Conservation (phyloP, 2,888 invertebrate species). For the Leptothorax acervorum region DNA sequence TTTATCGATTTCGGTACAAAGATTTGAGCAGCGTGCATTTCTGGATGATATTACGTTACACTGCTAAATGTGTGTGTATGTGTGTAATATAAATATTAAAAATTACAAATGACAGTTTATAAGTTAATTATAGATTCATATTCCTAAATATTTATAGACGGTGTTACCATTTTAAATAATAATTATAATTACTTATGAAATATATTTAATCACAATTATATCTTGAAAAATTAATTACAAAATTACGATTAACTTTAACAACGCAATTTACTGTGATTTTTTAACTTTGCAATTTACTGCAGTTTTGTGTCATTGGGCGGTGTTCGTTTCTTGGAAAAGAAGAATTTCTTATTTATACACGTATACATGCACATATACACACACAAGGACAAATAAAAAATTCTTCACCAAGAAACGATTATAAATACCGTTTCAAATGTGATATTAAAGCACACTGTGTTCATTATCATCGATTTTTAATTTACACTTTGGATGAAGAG, state of each 20-base stretch:
- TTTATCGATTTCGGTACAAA: constrained; percentile 13
- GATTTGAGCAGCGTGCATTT: not conserved
- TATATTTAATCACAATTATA: not conserved
- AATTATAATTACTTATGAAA: not conserved
- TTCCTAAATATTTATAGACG: not conserved
- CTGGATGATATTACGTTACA: not conserved
- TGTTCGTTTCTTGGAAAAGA: not conserved
- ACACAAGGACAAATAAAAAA: not conserved
- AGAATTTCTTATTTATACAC: not conserved
- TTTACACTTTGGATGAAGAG: constrained; percentile 4
- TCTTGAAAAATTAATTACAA: not conserved
- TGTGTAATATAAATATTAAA: not conserved
- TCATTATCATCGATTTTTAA: constrained; percentile 34
- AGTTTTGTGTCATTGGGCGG: not conserved
- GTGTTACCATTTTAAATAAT: not conserved
- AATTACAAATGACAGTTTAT: not conserved
- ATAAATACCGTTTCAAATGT: not conserved
- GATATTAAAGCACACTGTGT: not conserved
- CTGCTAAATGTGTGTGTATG: not conserved
- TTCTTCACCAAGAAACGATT: not conserved
- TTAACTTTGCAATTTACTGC: not conserved
- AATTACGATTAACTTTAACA: not conserved
- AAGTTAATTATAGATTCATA: not conserved
- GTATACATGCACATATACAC: not conserved
- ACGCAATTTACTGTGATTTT: not conserved